Evolutionary conservation across 2,113 vertebrate species (phyloP).

Genomic region (Paramisgurnus dabryanus): DNA sequence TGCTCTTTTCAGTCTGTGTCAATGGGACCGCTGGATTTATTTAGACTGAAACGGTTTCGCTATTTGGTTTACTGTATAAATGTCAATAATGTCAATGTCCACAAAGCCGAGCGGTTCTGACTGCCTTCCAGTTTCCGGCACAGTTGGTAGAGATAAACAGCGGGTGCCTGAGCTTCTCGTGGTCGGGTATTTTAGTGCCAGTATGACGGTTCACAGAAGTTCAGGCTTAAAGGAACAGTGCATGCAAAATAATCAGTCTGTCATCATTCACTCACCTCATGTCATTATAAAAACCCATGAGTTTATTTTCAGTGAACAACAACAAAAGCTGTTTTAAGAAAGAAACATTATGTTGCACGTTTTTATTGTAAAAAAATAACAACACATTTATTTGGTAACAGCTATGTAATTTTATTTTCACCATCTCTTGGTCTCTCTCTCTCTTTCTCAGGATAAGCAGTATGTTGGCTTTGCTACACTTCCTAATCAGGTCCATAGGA

Average conservation of each 20-base stretch:
- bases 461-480: constrained; percentile 98
- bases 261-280: background rate
- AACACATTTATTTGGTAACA: too few species aligned
- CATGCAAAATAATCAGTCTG: background rate
- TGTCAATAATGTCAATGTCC: background rate
- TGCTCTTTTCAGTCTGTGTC: constrained; percentile 67
- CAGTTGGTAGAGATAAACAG: constrained; percentile 9
- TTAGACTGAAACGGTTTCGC: background rate
- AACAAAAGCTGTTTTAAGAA: too few species aligned
- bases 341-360: too few species aligned
- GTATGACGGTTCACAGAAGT: background rate
- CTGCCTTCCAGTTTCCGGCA: constrained; percentile 11
- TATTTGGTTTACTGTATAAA: background rate
- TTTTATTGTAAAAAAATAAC: too few species aligned
- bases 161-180: constrained; percentile 9
- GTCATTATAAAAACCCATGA: too few species aligned
- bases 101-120: background rate
- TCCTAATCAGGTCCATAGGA: constrained; percentile 97
- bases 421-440: background rate
- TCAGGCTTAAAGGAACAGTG: constrained; percentile 6
- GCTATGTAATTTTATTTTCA: too few species aligned
- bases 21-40: constrained; percentile 32
- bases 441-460: constrained; percentile 86
- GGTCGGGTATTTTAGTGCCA: constrained; percentile 19
- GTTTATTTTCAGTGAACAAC: too few species aligned